phyloP scores from a whole-genome alignment of 2,888 invertebrate species.

The Ligdia adustata region DNA sequence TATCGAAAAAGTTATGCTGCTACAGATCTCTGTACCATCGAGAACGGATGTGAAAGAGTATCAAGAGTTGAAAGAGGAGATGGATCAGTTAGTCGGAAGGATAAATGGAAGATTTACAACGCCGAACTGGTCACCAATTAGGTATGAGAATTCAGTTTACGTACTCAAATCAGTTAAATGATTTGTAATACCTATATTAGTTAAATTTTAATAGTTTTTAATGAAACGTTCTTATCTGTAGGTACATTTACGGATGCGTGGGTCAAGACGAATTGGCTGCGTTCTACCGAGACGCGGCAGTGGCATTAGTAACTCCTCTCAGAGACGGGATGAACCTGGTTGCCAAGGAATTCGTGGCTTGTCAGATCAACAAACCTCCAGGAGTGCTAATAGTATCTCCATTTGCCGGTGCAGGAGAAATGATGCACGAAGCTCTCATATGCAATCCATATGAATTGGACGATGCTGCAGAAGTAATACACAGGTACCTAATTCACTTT shows the following conservation, averaged over 20 bases:
- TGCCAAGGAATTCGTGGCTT: conserved; percentile 96
- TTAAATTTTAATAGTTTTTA: too few relatives aligned
- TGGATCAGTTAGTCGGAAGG: conserved; percentile 94
- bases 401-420: conserved; percentile 96
- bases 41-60: conserved; percentile 96
- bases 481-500: too few relatives aligned
- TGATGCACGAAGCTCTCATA: conserved; percentile 96
- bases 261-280: conserved; percentile 94
- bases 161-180: too few relatives aligned
- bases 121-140: conserved; percentile 96
- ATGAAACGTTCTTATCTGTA: conserved; percentile 31
- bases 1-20: conserved; percentile 90
- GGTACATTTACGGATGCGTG: conserved; percentile 94
- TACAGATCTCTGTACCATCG: conserved; percentile 95
- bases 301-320: conserved; percentile 93
- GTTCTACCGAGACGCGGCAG: conserved; percentile 93
- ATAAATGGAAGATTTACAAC: conserved; percentile 96
- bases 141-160: too few relatives aligned
- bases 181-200: too few relatives aligned
- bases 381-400: conserved; percentile 95
- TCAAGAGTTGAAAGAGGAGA: conserved; percentile 94
- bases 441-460: conserved; percentile 96
- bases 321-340: conserved; percentile 97
- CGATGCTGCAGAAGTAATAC: conserved; percentile 93
- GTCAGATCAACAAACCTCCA: conserved; percentile 93